Conservation (phyloP, 2,797 vertebrate species). For the Pteropus rufus region DNA sequence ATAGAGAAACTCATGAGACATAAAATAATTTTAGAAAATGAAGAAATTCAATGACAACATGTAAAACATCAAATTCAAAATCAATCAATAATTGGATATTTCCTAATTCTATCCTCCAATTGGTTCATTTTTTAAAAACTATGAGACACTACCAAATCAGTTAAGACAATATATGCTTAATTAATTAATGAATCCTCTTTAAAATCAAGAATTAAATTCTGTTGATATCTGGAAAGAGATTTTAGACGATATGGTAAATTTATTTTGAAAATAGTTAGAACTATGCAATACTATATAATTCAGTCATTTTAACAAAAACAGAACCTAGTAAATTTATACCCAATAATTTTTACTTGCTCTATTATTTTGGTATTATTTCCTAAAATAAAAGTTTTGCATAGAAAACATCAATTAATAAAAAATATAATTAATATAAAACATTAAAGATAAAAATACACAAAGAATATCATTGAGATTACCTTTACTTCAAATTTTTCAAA, state of each 20-base stretch:
- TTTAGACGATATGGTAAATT: not conserved
- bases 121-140: not conserved
- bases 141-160: not conserved
- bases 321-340: not conserved
- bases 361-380: not conserved
- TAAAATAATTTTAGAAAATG: not conserved
- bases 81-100: not conserved
- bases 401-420: not conserved
- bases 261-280: not conserved
- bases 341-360: not conserved
- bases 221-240: not conserved
- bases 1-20: not conserved
- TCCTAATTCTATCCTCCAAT: not conserved
- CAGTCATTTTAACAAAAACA: not conserved
- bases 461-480: not conserved
- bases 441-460: conserved; percentile 6
- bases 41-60: not conserved
- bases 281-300: not conserved
- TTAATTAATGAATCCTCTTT: not conserved
- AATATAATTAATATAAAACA: not conserved
- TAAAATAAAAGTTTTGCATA: not conserved
- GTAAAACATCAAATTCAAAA: not conserved
- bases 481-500: not conserved
- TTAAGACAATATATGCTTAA: not conserved
- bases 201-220: not conserved